Evolutionary conservation across 2,113 vertebrate species (phyloP), one percentile per base, ranked within the genome.

Genomic region (Engystomops pustulosus): DNA sequence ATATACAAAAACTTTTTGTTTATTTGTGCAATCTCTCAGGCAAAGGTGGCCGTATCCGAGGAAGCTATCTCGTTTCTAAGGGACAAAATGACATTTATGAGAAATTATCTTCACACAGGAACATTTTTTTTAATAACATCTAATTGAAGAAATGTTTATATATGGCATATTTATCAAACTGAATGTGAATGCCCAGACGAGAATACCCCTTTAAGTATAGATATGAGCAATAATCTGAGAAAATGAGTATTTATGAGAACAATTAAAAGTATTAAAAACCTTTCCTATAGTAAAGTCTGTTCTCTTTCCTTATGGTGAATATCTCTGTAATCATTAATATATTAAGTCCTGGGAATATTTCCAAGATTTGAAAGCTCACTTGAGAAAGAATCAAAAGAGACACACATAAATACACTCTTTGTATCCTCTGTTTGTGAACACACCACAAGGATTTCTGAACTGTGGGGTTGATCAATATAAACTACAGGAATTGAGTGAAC

Each of bases 401-500:
- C 34, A 58, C 34, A 58, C 51, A 78, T 25, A 41, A 58, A 78
- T n/a, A 38, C 5, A 41, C 32, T 77, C 11, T 58, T 44, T 45
- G 23, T n/a, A 72, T 77, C 32, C 38, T 58, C 10, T 20, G 58
- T 34, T 60, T 23, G 51, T 41, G 20, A 6, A 49, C 15, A 77
- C 1, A 49, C 18, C 18, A 23, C 47, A 36, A 58, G 32, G 74
- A 77, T 36, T 76, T 58, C 8, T 27, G 6, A 60, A 53, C 75
- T 78, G 41, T 20, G 14, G 34, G 36, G 11, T 41, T 60, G 32
- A 60, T 78, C 51, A 60, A 78, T 78, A 78, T n/a, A 45, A 65
- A 9, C 44, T 44, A 30, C 23, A 67, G 25, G 1, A 79, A 65
- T 4, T 65, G 51, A 82, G 36, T 12, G 55, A 60, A 74, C 36